A percentile compares a stretch with the other conserved stretches of the same genome.
Evolutionary conservation across 2,888 invertebrate species (phyloP).

Genomic region (Hemistola chrysoprasaria): DNA sequence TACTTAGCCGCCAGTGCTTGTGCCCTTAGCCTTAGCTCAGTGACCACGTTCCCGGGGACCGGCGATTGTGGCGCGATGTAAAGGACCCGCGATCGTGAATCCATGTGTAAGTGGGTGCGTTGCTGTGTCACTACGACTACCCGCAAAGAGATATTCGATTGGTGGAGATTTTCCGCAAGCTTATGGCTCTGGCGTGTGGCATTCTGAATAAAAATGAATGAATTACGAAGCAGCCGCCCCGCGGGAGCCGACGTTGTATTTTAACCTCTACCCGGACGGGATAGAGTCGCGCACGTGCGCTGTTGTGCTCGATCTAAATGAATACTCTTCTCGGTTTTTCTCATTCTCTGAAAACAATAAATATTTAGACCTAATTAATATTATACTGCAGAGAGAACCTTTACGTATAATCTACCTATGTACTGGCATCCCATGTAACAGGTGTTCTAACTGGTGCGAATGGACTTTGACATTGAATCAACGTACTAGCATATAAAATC

Average conservation of each 20-base stretch:
- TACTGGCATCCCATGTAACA: slow-evolving; percentile 56
- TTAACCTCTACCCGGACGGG: slow-evolving; percentile 61
- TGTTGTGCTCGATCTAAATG: slow-evolving; percentile 51
- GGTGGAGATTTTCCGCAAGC: slow-evolving; percentile 59
- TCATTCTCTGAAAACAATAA: slow-evolving; percentile 43
- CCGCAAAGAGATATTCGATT: slow-evolving; percentile 57
- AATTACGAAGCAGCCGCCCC: slow-evolving; percentile 55
- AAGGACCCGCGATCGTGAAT: slow-evolving; percentile 73
- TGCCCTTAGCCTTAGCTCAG: slow-evolving; percentile 81
- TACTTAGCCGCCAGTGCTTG: slow-evolving; percentile 74
- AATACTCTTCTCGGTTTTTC: slow-evolving; percentile 43
- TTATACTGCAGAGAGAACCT: slow-evolving; percentile 21
- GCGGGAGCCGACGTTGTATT: slow-evolving; percentile 51
- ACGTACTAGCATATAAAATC: slow-evolving; percentile 44
- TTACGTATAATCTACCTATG: slow-evolving; percentile 20
- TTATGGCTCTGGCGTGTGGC: slow-evolving; percentile 49
- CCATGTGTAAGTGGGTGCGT: slow-evolving; percentile 78
- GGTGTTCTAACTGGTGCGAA: slow-evolving; percentile 55
- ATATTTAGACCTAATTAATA: slow-evolving; percentile 39
- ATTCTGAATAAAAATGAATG: slow-evolving; percentile 65
- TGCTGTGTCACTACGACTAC: slow-evolving; percentile 56
- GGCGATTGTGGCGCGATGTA: slow-evolving; percentile 85
- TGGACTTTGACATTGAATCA: slow-evolving; percentile 50
- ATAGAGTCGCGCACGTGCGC: slow-evolving; percentile 71
- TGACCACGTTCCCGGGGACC: slow-evolving; percentile 85